Percentiles rank a stretch among this genome's conserved stretches.
Evolutionary conservation across 2,113 vertebrate species (phyloP).

Genomic region (Mionectes macconnelli): DNA sequence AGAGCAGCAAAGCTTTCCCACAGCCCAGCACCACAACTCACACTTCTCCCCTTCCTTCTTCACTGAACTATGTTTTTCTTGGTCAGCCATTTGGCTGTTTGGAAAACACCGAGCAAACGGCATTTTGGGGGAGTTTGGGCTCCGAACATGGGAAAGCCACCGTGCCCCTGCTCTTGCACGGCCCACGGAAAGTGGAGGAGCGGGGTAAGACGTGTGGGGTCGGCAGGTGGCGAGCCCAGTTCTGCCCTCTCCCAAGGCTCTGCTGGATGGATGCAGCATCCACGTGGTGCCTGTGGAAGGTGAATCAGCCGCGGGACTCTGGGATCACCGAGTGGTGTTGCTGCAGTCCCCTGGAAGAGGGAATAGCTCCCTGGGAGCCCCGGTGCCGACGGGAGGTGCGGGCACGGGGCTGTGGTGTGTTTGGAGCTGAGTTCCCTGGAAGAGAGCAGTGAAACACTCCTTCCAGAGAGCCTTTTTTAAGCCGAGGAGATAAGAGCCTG

Average conservation of each 20-base stretch:
- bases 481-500: not conserved
- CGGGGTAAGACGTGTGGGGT: accelerated
- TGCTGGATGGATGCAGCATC: not conserved
- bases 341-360: not conserved
- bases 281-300: not conserved
- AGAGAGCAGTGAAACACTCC: not conserved
- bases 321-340: accelerated
- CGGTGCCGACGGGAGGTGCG: accelerated
- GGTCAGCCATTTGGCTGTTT: not conserved
- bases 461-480: not conserved
- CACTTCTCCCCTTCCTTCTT: not conserved
- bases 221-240: not conserved
- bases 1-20: not conserved
- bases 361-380: not conserved
- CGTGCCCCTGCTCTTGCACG: accelerated
- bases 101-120: not conserved
- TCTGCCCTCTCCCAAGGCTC: not conserved
- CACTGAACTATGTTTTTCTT: accelerated
- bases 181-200: accelerated
- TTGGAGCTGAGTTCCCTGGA: not conserved
- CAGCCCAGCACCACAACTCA: not conserved
- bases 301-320: not conserved
- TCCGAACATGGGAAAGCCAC: accelerated
- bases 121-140: not conserved
- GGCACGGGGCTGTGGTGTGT: not conserved